These are phyloP conservation scores for Lycophotia porphyrea DNA, from an alignment of 2,888 invertebrate species.

Conservation along the genomic window DNA sequence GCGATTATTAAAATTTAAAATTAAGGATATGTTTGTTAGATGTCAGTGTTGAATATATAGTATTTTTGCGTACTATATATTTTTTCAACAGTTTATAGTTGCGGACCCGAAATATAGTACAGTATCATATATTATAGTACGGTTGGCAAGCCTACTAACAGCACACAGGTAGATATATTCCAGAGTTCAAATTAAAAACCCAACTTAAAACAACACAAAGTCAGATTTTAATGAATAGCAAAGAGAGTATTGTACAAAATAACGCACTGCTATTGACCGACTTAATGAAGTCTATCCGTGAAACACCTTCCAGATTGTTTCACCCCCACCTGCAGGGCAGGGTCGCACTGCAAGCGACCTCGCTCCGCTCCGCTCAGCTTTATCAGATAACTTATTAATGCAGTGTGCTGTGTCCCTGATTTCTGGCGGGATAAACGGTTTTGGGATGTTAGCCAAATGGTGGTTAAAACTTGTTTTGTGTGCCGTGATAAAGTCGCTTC, in stretches of 20 bases:
- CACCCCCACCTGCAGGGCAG: slow-evolving; percentile 18
- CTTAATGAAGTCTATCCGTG: slow-evolving; percentile 59
- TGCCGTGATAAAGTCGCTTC: slow-evolving; percentile 36
- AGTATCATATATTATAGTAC: too few relatives aligned
- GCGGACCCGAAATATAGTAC: too few relatives aligned
- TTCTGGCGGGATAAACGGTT: slow-evolving; percentile 43
- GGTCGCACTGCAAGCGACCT: slow-evolving; percentile 23
- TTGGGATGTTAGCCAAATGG: slow-evolving; percentile 50
- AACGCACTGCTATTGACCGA: slow-evolving; percentile 60
- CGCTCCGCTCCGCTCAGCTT: slow-evolving; percentile 3
- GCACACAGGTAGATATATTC: background rate
- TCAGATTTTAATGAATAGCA: slow-evolving; percentile 64
- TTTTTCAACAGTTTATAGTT: too few relatives aligned
- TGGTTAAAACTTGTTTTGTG: slow-evolving; percentile 39
- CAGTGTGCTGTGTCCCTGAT: slow-evolving; percentile 29
- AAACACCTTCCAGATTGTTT: slow-evolving; percentile 33
- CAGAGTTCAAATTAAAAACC: slow-evolving; percentile 17
- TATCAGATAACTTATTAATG: slow-evolving; percentile 44
- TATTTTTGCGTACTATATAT: too few relatives aligned
- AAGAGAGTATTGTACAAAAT: slow-evolving; percentile 57
- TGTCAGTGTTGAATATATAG: too few relatives aligned
- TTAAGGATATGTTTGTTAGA: too few relatives aligned
- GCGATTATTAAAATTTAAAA: too few relatives aligned
- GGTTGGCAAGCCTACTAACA: too few relatives aligned
- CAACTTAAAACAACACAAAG: slow-evolving; percentile 14